Evolutionary conservation across 1,140 invertebrate genomes (phyloP).

Genomic region (Leptoteleia sp.): DNA sequence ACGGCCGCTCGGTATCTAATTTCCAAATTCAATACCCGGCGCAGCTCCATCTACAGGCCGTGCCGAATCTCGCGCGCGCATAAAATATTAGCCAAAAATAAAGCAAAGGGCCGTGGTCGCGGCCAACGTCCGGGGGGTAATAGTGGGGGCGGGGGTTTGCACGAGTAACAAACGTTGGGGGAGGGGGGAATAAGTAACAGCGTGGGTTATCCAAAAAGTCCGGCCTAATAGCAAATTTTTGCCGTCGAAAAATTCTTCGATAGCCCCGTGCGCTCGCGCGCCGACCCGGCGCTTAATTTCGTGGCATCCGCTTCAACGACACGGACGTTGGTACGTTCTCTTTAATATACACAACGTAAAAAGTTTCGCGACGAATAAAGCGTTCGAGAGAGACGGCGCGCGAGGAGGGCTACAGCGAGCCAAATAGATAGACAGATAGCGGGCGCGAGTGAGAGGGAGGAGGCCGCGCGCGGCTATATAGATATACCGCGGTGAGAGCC

Average conservation of each 20-base stretch:
- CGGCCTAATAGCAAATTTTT: conserved; percentile 6
- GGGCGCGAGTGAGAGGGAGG: conserved; percentile 61
- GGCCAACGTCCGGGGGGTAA: neutral
- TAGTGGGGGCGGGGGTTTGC: no score
- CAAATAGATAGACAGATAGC: conserved; percentile 67
- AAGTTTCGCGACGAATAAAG: conserved; percentile 80
- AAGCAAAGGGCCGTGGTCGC: neutral
- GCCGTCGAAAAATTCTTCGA: conserved; percentile 8
- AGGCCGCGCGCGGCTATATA: conserved; percentile 45
- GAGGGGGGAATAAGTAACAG: no score
- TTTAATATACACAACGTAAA: conserved; percentile 80
- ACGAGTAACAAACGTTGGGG: no score
- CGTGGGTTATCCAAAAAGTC: no score
- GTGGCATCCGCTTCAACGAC: conserved; percentile 75
- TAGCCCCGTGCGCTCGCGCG: no score
- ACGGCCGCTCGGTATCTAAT: conserved; percentile 33
- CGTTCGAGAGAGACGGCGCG: conserved; percentile 67
- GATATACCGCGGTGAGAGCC: conserved; percentile 45
- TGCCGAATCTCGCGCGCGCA: conserved; percentile 1
- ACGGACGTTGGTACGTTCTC: conserved; percentile 75
- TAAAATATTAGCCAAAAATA: neutral
- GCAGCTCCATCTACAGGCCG: conserved; percentile 13
- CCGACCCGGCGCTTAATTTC: conserved; percentile 71
- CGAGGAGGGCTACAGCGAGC: conserved; percentile 59
- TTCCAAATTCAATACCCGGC: conserved; percentile 46